These are phyloP conservation scores for Andrena bucephala DNA, from an alignment of 2,888 invertebrate species.

Conservation along the genomic window DNA sequence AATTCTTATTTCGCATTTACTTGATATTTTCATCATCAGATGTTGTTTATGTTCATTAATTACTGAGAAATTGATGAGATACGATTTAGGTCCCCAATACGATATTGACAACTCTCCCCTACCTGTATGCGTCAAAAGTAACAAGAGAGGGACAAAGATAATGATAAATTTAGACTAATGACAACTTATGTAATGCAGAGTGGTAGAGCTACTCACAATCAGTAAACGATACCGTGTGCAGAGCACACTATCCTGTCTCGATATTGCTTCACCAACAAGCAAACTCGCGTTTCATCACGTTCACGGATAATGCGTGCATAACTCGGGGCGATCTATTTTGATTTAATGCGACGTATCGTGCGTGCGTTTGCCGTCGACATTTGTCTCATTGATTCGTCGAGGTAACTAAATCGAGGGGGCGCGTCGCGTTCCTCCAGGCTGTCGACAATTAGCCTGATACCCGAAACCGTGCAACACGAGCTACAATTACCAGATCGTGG, in stretches of 20 bases:
- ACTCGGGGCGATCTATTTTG: conserved; percentile 61
- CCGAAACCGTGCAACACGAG: conserved; percentile 30
- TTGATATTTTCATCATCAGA: too few relatives aligned
- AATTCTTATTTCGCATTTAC: too few relatives aligned
- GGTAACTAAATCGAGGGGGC: conserved; percentile 25
- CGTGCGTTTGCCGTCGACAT: conserved; percentile 55
- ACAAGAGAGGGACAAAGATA: too few relatives aligned
- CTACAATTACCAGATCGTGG: conserved; percentile 28
- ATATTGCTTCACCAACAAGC: conserved; percentile 42
- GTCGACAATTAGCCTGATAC: conserved; percentile 53
- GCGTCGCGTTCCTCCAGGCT: conserved; percentile 21
- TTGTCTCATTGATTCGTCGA: conserved; percentile 65
- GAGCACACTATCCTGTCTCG: neutral
- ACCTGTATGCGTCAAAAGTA: too few relatives aligned
- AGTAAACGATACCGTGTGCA: neutral
- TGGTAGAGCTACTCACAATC: neutral
- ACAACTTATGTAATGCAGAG: neutral
- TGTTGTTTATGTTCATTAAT: too few relatives aligned
- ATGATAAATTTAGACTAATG: neutral
- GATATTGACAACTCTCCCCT: too few relatives aligned
- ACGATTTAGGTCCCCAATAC: too few relatives aligned
- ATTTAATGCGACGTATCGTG: conserved; percentile 57
- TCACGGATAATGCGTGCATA: conserved; percentile 53
- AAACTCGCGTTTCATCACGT: conserved; percentile 62
- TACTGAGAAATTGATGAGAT: too few relatives aligned